phyloP scores from a whole-genome alignment of 2,113 vertebrate genomes.

The Damaliscus lunatus region DNA sequence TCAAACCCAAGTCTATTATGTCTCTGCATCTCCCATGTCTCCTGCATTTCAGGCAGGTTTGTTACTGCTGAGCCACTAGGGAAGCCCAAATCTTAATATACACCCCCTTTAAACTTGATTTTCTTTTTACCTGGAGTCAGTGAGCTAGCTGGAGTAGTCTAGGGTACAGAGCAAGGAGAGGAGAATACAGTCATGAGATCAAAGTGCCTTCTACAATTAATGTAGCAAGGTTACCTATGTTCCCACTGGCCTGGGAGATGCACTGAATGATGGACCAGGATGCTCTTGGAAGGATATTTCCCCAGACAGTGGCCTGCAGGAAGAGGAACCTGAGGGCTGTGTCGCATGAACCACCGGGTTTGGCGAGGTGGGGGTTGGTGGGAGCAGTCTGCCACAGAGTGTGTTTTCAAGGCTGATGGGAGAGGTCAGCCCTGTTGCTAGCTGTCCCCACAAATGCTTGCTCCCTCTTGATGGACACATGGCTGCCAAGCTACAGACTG shows the following conservation, averaged over 20 bases:
- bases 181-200: neutral
- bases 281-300: neutral
- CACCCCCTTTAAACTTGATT: neutral
- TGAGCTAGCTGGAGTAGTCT: neutral
- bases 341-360: too few species aligned
- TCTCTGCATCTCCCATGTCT: neutral
- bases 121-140: neutral
- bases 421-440: neutral
- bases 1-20: neutral
- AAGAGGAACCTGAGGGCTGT: neutral
- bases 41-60: neutral
- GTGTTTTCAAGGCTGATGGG: neutral
- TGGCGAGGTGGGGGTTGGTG: neutral
- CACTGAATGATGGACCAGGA: neutral
- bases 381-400: neutral
- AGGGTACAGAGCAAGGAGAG: neutral
- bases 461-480: neutral
- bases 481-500: neutral
- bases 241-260: neutral
- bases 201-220: neutral
- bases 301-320: neutral
- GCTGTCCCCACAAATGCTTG: neutral
- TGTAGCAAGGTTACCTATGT: neutral
- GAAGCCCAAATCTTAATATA: neutral
- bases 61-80: neutral